Base-by-base conservation (phyloP, 2,888 invertebrate species). In the Charanyca ferruginea region DNA sequence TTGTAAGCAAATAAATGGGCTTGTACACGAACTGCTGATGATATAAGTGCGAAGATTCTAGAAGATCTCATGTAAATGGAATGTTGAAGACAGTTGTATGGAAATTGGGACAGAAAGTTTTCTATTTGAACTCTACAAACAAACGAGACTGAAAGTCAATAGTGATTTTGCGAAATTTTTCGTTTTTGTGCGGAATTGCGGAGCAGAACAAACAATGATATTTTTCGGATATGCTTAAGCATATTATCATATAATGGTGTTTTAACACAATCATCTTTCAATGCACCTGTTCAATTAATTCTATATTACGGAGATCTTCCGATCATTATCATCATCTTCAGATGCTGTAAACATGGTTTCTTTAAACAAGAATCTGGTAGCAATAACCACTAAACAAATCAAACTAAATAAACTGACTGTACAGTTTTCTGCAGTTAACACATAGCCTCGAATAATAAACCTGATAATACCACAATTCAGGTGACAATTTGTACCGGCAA, bases 401-500 rank as follows among this genome's bases (percentile, higher is more conserved):
- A 25, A 44, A 22, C 38, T 9, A 69, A 66, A 28, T 18, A 25
- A 44, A 22, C 38, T 9, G 11, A 57, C 18, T n/a, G 25, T 11
- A 57, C 25, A 35, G 76, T 28, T 65, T 22, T 44, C 25, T 8
- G 41, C 22, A 13, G 25, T 57, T 48, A 48, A 22, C 49, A 20
- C 51, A 8, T 41, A 54, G 13, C 28, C n/a, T 55, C 65, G 35
- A 38, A 79, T 66, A 76, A 69, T 77, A 77, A 75, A 77, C 68
- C 32, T 59, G 54, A 54, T 45, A 53, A 53, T 62, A 60, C 35
- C 35, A 45, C 45, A 65, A 64, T 41, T 62, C 59, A 61, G 41
- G 60, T 61, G 57, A 71, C 65, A 65, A 80, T 73, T 62, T 73
- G 54, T 62, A 61, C 28, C 9, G 48, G 35, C 48, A 60, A 57